Base-by-base conservation (phyloP, 2,113 vertebrate genomes). In the Butastur rufipennis region DNA sequence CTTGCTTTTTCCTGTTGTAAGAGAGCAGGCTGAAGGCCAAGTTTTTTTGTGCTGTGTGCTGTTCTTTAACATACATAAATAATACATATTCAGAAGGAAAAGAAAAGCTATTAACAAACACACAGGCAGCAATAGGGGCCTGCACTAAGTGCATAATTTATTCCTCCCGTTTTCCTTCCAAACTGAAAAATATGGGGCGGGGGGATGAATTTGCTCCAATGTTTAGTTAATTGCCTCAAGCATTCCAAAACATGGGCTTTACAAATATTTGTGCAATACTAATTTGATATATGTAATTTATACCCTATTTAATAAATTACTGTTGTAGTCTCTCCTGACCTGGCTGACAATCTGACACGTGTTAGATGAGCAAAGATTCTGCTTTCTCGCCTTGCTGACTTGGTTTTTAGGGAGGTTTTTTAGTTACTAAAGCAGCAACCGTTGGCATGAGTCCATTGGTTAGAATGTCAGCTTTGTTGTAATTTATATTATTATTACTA, bases 221-320 rank as follows among this genome's bases (percentile, higher is more conserved):
- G n/a, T 36, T 90, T 38, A 11, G 13, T 61, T 91, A 81, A 67
- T 94, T 80, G 65, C 72, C n/a, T 84, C 52, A 48, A 81, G 63
- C 31, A 53, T 38, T 56, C 36, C n/a, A 66, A 40, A 84, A 53
- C 13, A 43, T 4, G 73, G 12, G 12, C 29, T 87, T 59, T 36
- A 29, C 87, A 96, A 90, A 73, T 58, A 91, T 72, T 93, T 89
- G 50, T 78, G 66, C 36, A 29, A 26, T 29, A 13, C 19, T 94
- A 48, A 81, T 90, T 81, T 36, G 55, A 36, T 48, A 8, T 13
- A n/a, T 34, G 21, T 61, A 48, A 88, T 85, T 88, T 71, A 85
- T 71, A 56, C 12, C 32, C 21, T 20, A 29, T 31, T 94, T 84
- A 80, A 56, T 70, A 84, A 79, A 84, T 74, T 67, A 21, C 34